Evolutionary conservation across 2,797 vertebrate genomes (phyloP).

Genomic region (Dromococcyx pavoninus): DNA sequence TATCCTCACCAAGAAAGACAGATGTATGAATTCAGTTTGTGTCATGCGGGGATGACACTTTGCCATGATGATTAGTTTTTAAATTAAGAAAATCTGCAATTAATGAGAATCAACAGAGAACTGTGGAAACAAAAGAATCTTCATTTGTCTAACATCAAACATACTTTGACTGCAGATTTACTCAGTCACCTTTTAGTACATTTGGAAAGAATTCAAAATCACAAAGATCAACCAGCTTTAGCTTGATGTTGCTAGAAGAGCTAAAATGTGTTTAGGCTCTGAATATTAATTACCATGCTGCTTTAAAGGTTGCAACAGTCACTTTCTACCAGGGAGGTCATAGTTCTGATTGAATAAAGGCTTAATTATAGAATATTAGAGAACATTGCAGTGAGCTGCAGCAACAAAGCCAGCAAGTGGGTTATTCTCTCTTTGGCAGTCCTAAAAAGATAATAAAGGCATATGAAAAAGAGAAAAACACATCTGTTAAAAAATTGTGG

Average conservation of each 20-base stretch:
- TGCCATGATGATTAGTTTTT: constrained; percentile 20
- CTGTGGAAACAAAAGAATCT: neutral
- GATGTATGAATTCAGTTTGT: neutral
- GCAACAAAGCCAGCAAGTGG: neutral
- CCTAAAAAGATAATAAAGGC: neutral
- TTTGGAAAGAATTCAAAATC: constrained; percentile 23
- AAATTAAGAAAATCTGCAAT: constrained; percentile 29
- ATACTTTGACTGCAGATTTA: neutral
- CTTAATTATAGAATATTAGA: neutral
- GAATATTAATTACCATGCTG: constrained; percentile 14
- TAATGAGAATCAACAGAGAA: constrained; percentile 13
- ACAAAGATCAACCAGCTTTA: neutral
- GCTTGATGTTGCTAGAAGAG: neutral
- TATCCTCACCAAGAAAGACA: neutral
- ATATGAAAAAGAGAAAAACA: neutral
- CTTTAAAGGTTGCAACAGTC: constrained; percentile 19
- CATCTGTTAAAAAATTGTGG: neutral
- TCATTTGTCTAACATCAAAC: constrained; percentile 19
- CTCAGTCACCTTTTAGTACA: neutral
- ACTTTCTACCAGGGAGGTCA: neutral
- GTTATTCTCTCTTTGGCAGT: neutral
- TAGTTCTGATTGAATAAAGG: constrained; percentile 9
- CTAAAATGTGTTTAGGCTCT: neutral
- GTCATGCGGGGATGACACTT: neutral
- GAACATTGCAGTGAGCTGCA: neutral